These are phyloP conservation scores for Rhinophrynus dorsalis DNA, from an alignment of 2,797 vertebrate genomes.

Conservation along the genomic window DNA sequence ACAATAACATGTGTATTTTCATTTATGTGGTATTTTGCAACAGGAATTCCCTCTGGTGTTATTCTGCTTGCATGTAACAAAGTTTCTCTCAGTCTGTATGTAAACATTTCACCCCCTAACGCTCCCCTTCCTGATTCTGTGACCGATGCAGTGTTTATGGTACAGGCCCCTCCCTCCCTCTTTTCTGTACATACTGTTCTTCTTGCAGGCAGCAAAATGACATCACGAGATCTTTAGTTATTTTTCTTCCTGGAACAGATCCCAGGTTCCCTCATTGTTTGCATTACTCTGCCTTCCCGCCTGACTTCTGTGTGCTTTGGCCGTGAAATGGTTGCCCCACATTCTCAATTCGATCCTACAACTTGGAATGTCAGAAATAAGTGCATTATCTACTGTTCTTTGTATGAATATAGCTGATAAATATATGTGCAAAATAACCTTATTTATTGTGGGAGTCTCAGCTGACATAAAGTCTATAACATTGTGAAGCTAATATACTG, in stretches of 20 bases:
- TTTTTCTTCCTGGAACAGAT: neutral
- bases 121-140: neutral
- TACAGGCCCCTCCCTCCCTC: neutral
- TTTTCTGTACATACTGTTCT: slow-evolving; percentile 20
- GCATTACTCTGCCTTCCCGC: neutral
- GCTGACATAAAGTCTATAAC: too few species aligned
- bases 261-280: neutral
- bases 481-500: too few species aligned
- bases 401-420: too few species aligned
- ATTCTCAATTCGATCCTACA: too few species aligned
- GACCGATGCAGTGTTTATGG: neutral
- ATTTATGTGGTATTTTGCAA: too few species aligned
- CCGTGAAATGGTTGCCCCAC: too few species aligned
- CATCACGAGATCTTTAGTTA: slow-evolving; percentile 6
- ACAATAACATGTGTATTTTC: too few species aligned
- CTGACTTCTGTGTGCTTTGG: neutral
- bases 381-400: too few species aligned
- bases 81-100: neutral
- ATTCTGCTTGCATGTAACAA: neutral
- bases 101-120: neutral
- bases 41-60: neutral
- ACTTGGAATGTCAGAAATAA: too few species aligned
- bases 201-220: neutral
- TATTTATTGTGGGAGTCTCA: too few species aligned
- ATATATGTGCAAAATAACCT: too few species aligned